Evolutionary conservation across 2,888 invertebrate species (phyloP).

Genomic region (Chironomus riparius): DNA sequence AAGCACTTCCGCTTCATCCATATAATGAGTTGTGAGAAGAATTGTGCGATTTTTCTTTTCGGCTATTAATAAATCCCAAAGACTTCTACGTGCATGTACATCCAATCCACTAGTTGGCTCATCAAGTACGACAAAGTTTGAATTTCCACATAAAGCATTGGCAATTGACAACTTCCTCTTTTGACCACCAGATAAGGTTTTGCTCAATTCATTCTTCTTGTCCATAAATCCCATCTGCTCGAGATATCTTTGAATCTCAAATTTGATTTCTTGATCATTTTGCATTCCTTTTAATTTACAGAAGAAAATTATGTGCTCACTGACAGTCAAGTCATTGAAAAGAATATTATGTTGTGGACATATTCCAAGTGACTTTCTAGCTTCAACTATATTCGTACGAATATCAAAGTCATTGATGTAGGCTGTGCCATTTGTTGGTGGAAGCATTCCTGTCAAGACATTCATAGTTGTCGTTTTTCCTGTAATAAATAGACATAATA

Average conservation of each 20-base stretch:
- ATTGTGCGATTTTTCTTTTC: slow-evolving; percentile 67
- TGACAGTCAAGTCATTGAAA: slow-evolving; percentile 71
- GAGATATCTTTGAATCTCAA: slow-evolving; percentile 56
- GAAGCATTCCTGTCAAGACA: slow-evolving; percentile 74
- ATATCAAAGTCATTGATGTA: slow-evolving; percentile 63
- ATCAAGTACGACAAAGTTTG: slow-evolving; percentile 61
- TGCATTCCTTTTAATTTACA: slow-evolving; percentile 59
- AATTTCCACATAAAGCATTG: slow-evolving; percentile 64
- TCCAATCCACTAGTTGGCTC: slow-evolving; percentile 82
- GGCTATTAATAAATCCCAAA: slow-evolving; percentile 71
- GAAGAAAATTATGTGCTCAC: slow-evolving; percentile 75
- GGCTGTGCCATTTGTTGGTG: slow-evolving; percentile 60
- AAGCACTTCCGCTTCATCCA: slow-evolving; percentile 83
- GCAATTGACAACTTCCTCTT: slow-evolving; percentile 67
- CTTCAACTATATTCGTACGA: slow-evolving; percentile 50
- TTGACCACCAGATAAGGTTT: slow-evolving; percentile 65
- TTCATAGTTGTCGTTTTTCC: slow-evolving; percentile 80
- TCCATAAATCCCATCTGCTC: slow-evolving; percentile 54
- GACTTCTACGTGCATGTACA: slow-evolving; percentile 69
- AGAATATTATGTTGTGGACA: slow-evolving; percentile 83
- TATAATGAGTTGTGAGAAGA: slow-evolving; percentile 75
- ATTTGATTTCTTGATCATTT: slow-evolving; percentile 43
- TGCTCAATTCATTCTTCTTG: slow-evolving; percentile 52
- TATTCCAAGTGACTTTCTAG: slow-evolving; percentile 63
- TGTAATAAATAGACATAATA: no score